Conservation (phyloP, 1,140 invertebrate genomes). For the Coenobita brevimanus region DNA sequence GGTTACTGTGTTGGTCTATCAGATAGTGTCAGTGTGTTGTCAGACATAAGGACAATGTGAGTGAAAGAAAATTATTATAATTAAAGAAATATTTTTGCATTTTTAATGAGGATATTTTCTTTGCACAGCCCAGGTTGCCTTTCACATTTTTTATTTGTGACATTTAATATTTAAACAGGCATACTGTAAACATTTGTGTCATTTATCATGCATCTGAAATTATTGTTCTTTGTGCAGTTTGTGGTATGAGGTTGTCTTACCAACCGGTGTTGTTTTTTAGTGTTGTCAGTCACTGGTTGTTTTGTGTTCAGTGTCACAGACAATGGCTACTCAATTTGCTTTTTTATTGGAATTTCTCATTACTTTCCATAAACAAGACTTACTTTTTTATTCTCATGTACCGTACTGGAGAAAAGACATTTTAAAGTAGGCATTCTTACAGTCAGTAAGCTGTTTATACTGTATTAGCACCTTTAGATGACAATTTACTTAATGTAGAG, state of each 20-base stretch:
- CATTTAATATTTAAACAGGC: not conserved
- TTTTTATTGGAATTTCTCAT: not conserved
- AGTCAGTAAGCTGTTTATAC: too few species aligned
- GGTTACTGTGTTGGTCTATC: not conserved
- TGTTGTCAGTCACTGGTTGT: slow-evolving; percentile 47
- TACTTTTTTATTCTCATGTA: slow-evolving; percentile 10
- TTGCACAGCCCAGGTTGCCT: slow-evolving; percentile 59
- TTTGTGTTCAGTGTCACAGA: slow-evolving; percentile 32
- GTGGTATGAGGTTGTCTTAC: slow-evolving; percentile 24
- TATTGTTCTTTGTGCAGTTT: slow-evolving; percentile 43
- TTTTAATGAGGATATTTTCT: not conserved
- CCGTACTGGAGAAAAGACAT: slow-evolving; percentile 24
- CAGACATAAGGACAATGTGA: slow-evolving; percentile 13
- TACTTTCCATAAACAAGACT: not conserved
- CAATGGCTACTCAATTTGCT: not conserved
- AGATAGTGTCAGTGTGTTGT: not conserved
- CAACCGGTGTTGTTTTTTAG: slow-evolving; percentile 26
- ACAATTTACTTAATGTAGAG: too few species aligned
- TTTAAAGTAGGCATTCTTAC: slow-evolving; percentile 9
- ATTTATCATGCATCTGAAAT: slow-evolving; percentile 35
- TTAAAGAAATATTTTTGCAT: slow-evolving; percentile 37
- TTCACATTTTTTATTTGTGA: slow-evolving; percentile 47
- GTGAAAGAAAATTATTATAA: slow-evolving; percentile 1
- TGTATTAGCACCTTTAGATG: too few species aligned
- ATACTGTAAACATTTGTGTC: slow-evolving; percentile 29